These are phyloP conservation scores for Drosophila mimica DNA, from an alignment of 2,888 invertebrate genomes.

Conservation along the genomic window DNA sequence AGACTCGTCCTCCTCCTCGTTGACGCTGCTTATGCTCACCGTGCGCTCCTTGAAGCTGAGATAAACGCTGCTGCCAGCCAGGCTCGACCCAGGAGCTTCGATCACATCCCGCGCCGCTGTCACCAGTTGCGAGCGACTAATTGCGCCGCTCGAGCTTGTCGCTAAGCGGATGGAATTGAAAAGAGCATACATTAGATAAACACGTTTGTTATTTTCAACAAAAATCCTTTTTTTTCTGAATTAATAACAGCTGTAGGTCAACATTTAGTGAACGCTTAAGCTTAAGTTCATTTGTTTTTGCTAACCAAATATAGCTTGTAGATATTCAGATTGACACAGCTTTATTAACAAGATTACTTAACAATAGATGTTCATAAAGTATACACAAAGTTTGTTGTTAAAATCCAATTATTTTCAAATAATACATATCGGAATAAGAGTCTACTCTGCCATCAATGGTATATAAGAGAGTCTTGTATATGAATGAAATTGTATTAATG, in stretches of 20 bases:
- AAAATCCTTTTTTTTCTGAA: slow-evolving; percentile 2
- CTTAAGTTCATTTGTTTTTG: background rate
- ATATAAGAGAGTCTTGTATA: background rate
- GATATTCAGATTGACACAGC: background rate
- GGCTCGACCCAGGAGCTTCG: slow-evolving; percentile 32
- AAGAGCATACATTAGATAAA: slow-evolving; percentile 14
- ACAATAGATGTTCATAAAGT: background rate
- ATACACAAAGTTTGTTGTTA: background rate
- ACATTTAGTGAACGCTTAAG: background rate
- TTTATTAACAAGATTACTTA: background rate
- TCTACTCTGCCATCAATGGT: background rate
- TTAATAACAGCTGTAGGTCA: slow-evolving; percentile 9
- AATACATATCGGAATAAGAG: background rate
- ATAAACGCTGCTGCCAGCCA: slow-evolving; percentile 49
- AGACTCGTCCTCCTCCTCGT: slow-evolving; percentile 83
- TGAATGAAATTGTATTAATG: background rate
- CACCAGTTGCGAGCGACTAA: slow-evolving; percentile 42
- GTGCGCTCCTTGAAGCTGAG: slow-evolving; percentile 79
- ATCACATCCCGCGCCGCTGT: slow-evolving; percentile 43
- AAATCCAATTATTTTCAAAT: background rate
- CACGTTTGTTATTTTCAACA: background rate
- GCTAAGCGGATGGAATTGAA: slow-evolving; percentile 1
- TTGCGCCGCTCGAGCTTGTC: slow-evolving; percentile 30
- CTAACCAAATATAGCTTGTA: background rate
- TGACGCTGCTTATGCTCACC: slow-evolving; percentile 81